phyloP scores from a whole-genome alignment of 92 coral and sea anemone genomes.

The Paramuricea clavata region DNA sequence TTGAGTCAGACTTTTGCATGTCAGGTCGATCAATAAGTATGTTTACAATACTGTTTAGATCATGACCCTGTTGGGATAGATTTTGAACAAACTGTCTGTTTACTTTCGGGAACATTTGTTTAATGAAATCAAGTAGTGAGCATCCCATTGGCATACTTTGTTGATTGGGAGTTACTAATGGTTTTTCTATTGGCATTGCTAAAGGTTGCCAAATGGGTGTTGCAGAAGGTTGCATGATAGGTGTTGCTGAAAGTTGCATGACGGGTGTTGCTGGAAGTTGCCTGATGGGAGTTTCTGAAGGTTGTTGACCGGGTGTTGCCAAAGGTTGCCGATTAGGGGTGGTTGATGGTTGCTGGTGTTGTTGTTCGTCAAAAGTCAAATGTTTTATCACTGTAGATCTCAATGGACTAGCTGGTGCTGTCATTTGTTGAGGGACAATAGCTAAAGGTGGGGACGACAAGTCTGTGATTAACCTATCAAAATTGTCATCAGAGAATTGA shows the following conservation, averaged over 20 bases:
- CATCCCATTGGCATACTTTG: background rate
- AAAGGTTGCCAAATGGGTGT: no score
- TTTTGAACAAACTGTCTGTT: constrained; percentile 70
- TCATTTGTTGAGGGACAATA: no score
- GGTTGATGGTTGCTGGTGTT: background rate
- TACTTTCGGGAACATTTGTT: constrained; percentile 76
- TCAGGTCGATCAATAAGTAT: background rate
- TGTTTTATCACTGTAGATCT: no score
- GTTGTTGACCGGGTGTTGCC: background rate
- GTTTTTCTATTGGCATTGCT: background rate
- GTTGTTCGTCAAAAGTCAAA: no score
- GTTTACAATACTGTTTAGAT: constrained; percentile 10
- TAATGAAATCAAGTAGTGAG: background rate
- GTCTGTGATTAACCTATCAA: background rate
- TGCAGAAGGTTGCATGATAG: no score
- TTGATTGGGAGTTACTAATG: background rate
- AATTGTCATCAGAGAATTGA: background rate
- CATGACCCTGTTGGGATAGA: constrained; percentile 56
- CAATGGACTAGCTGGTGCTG: no score
- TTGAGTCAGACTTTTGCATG: constrained; percentile 56
- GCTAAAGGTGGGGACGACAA: background rate
- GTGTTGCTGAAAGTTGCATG: no score
- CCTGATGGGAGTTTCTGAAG: no score
- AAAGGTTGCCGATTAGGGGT: background rate
- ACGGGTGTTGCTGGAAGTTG: background rate